These are phyloP conservation scores for Zaprionus ghesquierei DNA, from an alignment of 1,140 invertebrate genomes.

Conservation along the genomic window DNA sequence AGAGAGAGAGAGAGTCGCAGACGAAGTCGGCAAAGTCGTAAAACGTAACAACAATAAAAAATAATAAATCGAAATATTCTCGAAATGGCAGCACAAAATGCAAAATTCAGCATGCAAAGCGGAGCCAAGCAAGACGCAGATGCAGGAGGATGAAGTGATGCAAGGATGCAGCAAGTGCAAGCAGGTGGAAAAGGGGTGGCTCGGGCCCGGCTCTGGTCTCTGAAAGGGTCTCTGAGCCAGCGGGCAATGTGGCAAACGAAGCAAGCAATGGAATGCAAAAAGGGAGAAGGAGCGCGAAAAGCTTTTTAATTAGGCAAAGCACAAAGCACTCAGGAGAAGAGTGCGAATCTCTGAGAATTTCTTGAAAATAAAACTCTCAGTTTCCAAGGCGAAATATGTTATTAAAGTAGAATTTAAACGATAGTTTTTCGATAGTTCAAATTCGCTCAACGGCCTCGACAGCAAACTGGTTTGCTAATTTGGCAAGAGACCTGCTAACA, in stretches of 20 bases:
- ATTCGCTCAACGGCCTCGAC: background rate
- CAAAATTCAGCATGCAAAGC: conserved; percentile 65
- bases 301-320: conserved; percentile 28
- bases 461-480: background rate
- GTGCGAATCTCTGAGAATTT: background rate
- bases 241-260: conserved; percentile 70
- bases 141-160: conserved; percentile 35
- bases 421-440: background rate
- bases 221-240: background rate
- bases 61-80: conserved; percentile 82
- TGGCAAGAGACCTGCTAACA: background rate
- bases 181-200: background rate
- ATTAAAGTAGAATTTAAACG: background rate
- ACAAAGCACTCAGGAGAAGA: background rate
- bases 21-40: conserved; percentile 59
- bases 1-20: background rate
- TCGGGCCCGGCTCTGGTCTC: background rate
- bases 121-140: conserved; percentile 22
- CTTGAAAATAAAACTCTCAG: background rate
- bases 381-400: background rate
- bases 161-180: conserved; percentile 43
- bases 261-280: conserved; percentile 42
- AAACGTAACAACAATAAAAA: conserved; percentile 82
- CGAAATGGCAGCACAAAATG: conserved; percentile 73
- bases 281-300: background rate